Percentiles rank a stretch among this genome's conserved stretches.
phyloP scores from a whole-genome alignment of 2,113 vertebrate genomes.

The Melozone crissalis region DNA sequence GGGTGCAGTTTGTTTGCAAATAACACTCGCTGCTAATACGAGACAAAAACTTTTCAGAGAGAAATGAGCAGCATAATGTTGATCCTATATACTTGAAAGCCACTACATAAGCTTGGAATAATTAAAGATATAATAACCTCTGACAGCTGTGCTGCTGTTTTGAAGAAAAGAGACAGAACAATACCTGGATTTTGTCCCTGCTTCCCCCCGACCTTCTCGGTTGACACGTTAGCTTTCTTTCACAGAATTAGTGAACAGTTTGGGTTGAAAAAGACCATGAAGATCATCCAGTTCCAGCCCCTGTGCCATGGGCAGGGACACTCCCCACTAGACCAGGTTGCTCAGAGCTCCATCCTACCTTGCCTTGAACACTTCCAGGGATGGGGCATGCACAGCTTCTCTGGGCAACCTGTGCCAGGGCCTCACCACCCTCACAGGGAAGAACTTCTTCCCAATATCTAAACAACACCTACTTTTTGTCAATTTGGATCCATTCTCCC shows the following conservation, averaged over 20 bases:
- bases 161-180: background rate
- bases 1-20: background rate
- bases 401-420: background rate
- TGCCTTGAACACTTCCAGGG: background rate
- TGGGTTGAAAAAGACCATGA: background rate
- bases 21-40: background rate
- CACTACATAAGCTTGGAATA: background rate
- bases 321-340: background rate
- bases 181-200: background rate
- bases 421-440: background rate
- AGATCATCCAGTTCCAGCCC: too few relatives aligned
- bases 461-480: background rate
- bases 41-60: background rate
- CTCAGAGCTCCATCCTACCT: background rate
- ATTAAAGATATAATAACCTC: background rate
- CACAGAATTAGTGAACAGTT: background rate
- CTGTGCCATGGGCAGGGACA: background rate
- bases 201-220: too few relatives aligned
- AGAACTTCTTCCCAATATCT: fast-evolving
- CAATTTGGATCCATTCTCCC: background rate
- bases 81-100: background rate
- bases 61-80: background rate
- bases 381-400: background rate
- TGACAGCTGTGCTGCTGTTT: background rate
- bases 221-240: background rate